These are phyloP conservation scores for Epizoanthus ramosus DNA, from an alignment of 92 coral and sea anemone genomes.

Conservation along the genomic window DNA sequence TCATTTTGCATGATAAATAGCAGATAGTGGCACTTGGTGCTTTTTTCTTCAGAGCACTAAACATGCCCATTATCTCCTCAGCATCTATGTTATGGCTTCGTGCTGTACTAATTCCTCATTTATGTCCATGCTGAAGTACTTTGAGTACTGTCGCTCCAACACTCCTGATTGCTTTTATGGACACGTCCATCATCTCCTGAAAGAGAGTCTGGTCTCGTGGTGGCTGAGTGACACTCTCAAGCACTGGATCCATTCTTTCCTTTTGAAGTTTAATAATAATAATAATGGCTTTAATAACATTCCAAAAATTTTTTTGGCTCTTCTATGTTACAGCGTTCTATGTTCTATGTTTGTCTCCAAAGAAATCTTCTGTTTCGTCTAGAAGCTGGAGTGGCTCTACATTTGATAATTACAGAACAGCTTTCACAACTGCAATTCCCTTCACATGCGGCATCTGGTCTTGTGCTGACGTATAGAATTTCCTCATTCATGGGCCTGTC, in stretches of 20 bases:
- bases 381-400: neutral
- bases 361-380: neutral
- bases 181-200: neutral
- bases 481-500: neutral
- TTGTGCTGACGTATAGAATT: neutral
- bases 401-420: neutral
- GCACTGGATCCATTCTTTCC: constrained; percentile 5
- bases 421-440: constrained; percentile 1
- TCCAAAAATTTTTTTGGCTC: too few relatives aligned
- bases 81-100: neutral
- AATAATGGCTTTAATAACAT: too few relatives aligned
- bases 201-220: constrained; percentile 2
- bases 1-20: constrained; percentile 5
- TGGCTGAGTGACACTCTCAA: neutral
- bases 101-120: neutral
- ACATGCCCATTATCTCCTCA: neutral
- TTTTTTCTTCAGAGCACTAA: neutral
- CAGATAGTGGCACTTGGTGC: constrained; percentile 11
- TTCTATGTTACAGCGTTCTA: too few relatives aligned
- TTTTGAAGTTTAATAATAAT: neutral
- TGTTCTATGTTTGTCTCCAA: constrained; percentile 11
- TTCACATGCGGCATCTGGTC: constrained; percentile 7
- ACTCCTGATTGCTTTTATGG: neutral
- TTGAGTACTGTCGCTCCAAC: constrained; percentile 5
- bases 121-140: neutral